phyloP scores from a whole-genome alignment of 2,113 vertebrate genomes.

The Rana temporaria region DNA sequence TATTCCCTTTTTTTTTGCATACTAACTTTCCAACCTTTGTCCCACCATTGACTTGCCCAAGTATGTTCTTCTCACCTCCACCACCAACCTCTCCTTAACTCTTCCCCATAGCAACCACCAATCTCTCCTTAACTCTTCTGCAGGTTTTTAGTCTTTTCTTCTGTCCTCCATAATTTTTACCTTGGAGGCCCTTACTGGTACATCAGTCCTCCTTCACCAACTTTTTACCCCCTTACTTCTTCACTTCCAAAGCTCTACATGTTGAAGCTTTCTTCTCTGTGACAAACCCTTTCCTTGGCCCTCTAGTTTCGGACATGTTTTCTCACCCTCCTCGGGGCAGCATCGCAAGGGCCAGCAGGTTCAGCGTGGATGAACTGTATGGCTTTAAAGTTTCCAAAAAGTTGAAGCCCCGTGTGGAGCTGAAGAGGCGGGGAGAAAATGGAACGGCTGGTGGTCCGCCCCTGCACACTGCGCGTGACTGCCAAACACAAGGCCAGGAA shows the following conservation, averaged over 20 bases:
- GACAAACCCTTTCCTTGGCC: no score
- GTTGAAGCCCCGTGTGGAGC: slow-evolving; percentile 65
- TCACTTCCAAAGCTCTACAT: neutral
- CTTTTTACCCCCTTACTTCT: neutral
- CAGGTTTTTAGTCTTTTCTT: no score
- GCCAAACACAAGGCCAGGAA: slow-evolving; percentile 73
- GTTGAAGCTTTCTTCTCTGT: neutral
- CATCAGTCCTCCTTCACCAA: neutral
- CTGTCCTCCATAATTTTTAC: no score
- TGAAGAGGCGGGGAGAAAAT: slow-evolving; percentile 64
- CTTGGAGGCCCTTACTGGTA: neutral
- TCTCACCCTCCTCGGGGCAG: slow-evolving; percentile 64
- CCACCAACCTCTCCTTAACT: no score
- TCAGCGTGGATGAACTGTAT: slow-evolving; percentile 81
- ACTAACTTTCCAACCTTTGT: no score
- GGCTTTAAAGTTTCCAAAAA: slow-evolving; percentile 77
- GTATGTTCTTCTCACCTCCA: no score
- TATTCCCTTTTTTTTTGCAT: no score
- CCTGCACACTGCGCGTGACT: slow-evolving; percentile 69
- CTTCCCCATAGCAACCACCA: no score
- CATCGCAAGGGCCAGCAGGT: slow-evolving; percentile 68
- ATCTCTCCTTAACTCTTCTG: no score
- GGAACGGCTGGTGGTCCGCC: slow-evolving; percentile 75
- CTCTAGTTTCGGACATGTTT: slow-evolving; percentile 68
- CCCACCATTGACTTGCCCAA: no score